Evolutionary conservation across 2,888 invertebrate genomes (phyloP), one percentile per base, ranked within the genome.

Genomic region (Machimus rusticus): DNA sequence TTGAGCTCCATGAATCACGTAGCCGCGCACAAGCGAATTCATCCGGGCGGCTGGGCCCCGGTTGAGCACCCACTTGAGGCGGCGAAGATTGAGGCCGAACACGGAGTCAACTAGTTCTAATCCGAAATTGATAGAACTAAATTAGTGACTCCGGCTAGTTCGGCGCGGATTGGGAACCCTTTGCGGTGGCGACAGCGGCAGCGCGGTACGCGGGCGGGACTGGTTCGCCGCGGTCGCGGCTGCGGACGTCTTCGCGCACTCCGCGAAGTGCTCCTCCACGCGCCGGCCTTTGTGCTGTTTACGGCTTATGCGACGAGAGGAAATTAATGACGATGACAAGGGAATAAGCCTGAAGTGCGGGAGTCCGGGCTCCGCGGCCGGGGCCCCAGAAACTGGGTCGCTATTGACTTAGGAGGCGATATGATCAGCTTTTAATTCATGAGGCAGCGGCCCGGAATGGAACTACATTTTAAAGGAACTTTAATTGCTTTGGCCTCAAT

Each of bases 251-350:
- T 66, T 66, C 66, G 23, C 66, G 66, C 23, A 12, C 19, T 51
- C 57, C 57, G 57, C 23, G 23, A 19, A 57, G 23, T 19, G 57
- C 66, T 66, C 66, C 66, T 28, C 66, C 66, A 28, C 66, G 66
- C 66, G 66, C 23, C 23, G 12, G 28, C 66, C 66, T 66, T 66
- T 66, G 78, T 78, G 78, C 23, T 34, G 51, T 31, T 46, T 31
- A 55, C 79, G 31, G 79, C 34, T 79, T 78, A 78, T 39, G 78
- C 74, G 39, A 66, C 84, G 74, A 74, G 74, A 74, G 85, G 85
- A 85, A 85, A 85, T 85, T 85, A 85, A 85, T 85, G 85, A 85
- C 74, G 85, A 85, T 85, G 85, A 85, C 85, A 85, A 85, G 85
- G 85, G 85, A 85, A 85, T 85, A 46, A 85, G 16, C 85, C n/a